These are phyloP conservation scores for Myiothlypis chrysogaster DNA, from an alignment of 2,797 vertebrate species.

Conservation along the genomic window DNA sequence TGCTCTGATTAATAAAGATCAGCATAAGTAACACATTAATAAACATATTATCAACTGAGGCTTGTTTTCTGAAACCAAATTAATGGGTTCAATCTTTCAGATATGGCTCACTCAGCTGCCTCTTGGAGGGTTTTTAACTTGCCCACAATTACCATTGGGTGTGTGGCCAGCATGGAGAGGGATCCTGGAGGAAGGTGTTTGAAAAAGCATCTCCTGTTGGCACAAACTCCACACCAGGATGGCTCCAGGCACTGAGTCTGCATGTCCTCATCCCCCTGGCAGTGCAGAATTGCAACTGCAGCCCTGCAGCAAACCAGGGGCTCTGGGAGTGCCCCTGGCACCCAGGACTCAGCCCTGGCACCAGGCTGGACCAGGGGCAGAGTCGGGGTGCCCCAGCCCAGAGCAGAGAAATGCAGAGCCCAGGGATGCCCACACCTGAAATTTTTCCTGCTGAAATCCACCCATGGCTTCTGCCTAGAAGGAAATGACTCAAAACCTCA, in stretches of 20 bases:
- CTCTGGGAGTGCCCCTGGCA: neutral
- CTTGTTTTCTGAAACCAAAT: neutral
- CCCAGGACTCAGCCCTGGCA: neutral
- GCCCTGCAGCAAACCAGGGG: neutral
- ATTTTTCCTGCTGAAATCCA: neutral
- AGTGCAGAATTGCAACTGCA: neutral
- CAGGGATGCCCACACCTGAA: too few relatives aligned
- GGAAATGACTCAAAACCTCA: neutral
- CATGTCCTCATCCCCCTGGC: neutral
- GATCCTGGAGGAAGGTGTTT: neutral
- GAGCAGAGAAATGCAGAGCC: neutral
- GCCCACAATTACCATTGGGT: neutral
- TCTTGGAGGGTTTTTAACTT: neutral
- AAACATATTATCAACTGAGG: neutral
- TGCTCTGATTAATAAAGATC: neutral
- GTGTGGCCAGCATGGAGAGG: neutral
- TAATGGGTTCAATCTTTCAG: neutral
- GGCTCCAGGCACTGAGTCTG: neutral
- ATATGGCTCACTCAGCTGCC: neutral
- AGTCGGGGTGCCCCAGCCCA: neutral
- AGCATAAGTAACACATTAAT: neutral
- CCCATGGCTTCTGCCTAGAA: neutral
- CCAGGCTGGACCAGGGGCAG: neutral
- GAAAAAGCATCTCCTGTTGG: neutral
- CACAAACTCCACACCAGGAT: neutral